Evolutionary conservation across 2,888 invertebrate genomes (phyloP), one percentile per base, ranked within the genome.

Genomic region (Heliconius aoede): DNA sequence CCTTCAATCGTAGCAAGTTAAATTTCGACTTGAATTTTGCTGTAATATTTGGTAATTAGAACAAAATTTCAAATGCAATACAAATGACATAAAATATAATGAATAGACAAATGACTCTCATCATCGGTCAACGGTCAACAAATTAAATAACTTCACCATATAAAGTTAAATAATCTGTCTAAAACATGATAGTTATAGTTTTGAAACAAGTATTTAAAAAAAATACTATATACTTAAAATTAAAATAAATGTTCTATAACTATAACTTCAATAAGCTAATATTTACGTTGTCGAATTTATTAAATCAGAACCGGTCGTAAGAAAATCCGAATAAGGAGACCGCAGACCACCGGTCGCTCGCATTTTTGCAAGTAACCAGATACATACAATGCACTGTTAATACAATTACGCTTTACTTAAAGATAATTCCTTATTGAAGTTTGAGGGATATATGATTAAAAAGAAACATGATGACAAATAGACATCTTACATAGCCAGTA

Each of bases 351-450:
- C 82, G 81, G 81, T 78, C 82, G 86, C 83, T 83, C 83, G 83
- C 84, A 89, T 90, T 91, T 91, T 91, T 89, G 88, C 90, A 86
- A 85, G 91, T 82, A 91, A 92, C 85, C 83, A 84, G 87, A 91
- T 89, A 89, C 87, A 84, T 84, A 80, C 77, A 74, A 77, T 78
- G 81, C 73, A 78, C 71, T 40, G 72, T 78, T 80, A 81, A 80
- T 78, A 80, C 79, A 73, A 80, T 78, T 79, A 77, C 76, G 62
- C 58, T 62, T 78, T 73, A 69, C 28, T 72, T 24, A 26, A 73
- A 36, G 73, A 72, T n/a, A n/a, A n/a, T n/a, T n/a, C n/a, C n/a
- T n/a, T n/a, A n/a, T n/a, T n/a, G n/a, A 72, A 60, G 0, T 2
- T n/a, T 26, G 3, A 60, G 40, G 24, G 11, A 72, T 58, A 72